A percentile compares a stretch with the other conserved stretches of the same genome.
Conservation (phyloP, 2,113 vertebrate genomes). For the Otocyon megalotis region DNA sequence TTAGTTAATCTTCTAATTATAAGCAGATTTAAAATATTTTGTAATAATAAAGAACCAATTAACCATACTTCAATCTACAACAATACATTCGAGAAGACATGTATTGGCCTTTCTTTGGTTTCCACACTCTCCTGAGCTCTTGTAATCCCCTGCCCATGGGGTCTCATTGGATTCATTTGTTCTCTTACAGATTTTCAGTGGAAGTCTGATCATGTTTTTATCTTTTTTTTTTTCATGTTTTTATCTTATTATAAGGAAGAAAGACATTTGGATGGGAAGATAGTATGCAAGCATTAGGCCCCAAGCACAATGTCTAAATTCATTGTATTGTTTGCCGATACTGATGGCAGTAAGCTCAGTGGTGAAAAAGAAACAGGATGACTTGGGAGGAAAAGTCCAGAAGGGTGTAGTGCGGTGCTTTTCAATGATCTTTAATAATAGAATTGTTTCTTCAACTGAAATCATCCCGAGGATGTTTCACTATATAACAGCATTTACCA, state of each 20-base stretch:
- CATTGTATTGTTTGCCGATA: background rate
- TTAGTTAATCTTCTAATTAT: background rate
- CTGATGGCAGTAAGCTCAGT: background rate
- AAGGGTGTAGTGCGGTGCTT: background rate
- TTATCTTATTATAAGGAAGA: background rate
- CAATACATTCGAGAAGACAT: background rate
- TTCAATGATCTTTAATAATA: background rate
- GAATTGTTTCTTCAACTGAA: constrained; percentile 2
- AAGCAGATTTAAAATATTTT: constrained; percentile 20
- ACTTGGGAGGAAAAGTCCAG: background rate
- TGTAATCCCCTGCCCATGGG: background rate
- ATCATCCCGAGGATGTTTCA: background rate
- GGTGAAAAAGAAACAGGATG: background rate
- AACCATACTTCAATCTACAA: background rate
- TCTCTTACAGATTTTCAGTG: background rate
- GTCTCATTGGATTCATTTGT: background rate
- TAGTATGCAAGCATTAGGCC: background rate
- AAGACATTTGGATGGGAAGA: background rate
- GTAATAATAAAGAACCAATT: background rate
- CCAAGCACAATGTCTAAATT: background rate
- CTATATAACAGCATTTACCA: background rate
- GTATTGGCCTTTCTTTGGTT: background rate
- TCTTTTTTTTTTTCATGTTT: background rate
- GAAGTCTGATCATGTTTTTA: background rate
- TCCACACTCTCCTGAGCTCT: background rate